Conservation (phyloP, 2,113 vertebrate genomes). For the Okapia johnstoni region DNA sequence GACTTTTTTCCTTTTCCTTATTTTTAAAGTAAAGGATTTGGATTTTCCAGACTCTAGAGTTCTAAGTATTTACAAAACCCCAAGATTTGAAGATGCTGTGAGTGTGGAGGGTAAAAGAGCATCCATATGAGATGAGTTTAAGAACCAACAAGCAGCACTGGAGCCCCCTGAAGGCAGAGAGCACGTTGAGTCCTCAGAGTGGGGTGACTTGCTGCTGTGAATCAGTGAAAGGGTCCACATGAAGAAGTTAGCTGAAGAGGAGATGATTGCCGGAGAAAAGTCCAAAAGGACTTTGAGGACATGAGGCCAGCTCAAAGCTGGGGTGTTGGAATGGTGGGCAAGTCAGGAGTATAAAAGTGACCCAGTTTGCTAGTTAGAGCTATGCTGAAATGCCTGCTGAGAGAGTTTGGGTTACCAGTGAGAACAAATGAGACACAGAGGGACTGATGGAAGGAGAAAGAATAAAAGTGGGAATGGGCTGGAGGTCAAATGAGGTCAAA, state of each 20-base stretch:
- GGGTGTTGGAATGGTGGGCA: not conserved
- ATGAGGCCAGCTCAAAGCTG: not conserved
- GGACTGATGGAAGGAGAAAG: not conserved
- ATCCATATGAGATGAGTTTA: not conserved
- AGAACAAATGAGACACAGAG: not conserved
- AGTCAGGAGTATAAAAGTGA: not conserved
- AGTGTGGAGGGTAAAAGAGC: not conserved
- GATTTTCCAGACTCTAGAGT: not conserved
- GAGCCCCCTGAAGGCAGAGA: not conserved
- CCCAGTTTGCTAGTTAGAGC: not conserved
- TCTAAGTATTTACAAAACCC: not conserved
- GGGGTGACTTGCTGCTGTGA: not conserved
- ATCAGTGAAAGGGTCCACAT: not conserved
- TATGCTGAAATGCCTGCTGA: not conserved
- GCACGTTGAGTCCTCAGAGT: not conserved
- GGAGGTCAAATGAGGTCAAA: not conserved
- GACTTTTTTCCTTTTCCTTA: not conserved
- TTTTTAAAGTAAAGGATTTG: conserved; percentile 16
- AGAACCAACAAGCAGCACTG: not conserved
- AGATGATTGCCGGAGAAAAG: not conserved
- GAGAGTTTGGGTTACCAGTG: not conserved
- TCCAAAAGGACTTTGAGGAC: not conserved
- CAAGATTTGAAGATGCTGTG: not conserved
- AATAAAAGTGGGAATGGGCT: not conserved
- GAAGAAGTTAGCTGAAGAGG: not conserved